Evolutionary conservation across 92 coral and sea anemone species (phyloP), one percentile per base, ranked within the genome.

Genomic region (Epizoanthus stellaris): DNA sequence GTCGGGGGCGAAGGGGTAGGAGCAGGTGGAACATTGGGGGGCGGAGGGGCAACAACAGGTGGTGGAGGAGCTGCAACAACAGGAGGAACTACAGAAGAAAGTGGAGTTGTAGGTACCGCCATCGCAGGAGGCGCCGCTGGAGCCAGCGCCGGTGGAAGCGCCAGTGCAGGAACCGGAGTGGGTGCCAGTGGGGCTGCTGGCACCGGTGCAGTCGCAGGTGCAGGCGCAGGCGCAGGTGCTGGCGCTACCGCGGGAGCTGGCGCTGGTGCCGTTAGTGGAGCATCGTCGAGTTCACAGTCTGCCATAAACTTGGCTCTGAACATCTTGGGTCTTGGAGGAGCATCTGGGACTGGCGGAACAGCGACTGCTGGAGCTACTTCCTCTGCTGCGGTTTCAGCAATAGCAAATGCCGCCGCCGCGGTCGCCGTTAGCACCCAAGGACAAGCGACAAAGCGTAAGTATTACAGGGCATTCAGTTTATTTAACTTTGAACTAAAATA

Each of bases 121-220:
- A 62, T 79, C 16, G 54, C 83, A 40, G 83, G 83, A 13, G 83
- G 69, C 14, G 53, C 82, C 13, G 82, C 58, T 42, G 82, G 82
- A 40, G 70, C 70, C 47, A 15, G 61, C 42, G 58, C 82, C 47
- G 34, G 6, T 11, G 52, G 53, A 6, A 52, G 81, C 49, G 4
- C 81, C 49, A 21, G 34, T 6, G 14, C 82, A 36, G 70, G 58
- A 20, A 20, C 21, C 36, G 57, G 36, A 2, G 60, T 70, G 5
- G 69, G 40, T 12, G 70, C 72, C 2, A 57, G 39, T 15, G 67
- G 66, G 14, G 45, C 20, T 15, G 80, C 52, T 30, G 76, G 66
- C 0, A 15, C 82, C 3, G 80, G 64, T 15, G 42, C 45, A 3
- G 60, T n/a, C 1, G 25, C 82, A 6, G 80, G 64, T 15, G 42